These are phyloP conservation scores for Rhadina sibilatrix DNA, from an alignment of 2,113 vertebrate genomes.

Conservation along the genomic window DNA sequence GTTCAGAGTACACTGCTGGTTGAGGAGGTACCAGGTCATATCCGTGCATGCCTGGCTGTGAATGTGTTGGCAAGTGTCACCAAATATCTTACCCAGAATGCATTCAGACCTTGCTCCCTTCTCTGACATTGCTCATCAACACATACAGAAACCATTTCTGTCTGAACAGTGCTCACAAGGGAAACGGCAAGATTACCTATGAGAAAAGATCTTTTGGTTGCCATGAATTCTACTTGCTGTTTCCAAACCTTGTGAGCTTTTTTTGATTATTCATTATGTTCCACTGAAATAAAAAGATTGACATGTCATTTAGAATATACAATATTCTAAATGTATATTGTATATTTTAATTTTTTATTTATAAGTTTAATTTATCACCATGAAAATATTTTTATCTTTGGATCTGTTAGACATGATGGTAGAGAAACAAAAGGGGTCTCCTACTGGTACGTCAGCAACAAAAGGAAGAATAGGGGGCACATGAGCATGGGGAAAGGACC, in stretches of 20 bases:
- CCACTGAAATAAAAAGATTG: neutral
- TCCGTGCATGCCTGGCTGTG: neutral
- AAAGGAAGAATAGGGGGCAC: neutral
- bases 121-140: neutral
- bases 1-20: neutral
- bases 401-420: neutral
- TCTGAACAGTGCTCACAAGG: neutral
- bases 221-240: neutral
- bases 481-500: neutral
- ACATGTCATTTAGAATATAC: neutral
- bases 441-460: neutral
- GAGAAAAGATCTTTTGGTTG: neutral
- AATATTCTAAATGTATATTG: neutral
- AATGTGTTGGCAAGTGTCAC: neutral
- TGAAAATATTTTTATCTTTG: neutral
- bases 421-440: neutral
- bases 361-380: neutral
- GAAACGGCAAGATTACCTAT: neutral
- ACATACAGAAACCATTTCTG: neutral
- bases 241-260: neutral
- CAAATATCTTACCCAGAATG: neutral
- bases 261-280: neutral
- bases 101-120: neutral
- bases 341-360: no score
- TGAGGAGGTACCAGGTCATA: neutral